Base-by-base conservation (phyloP, 2,797 vertebrate species). In the Glyptemys insculpta region DNA sequence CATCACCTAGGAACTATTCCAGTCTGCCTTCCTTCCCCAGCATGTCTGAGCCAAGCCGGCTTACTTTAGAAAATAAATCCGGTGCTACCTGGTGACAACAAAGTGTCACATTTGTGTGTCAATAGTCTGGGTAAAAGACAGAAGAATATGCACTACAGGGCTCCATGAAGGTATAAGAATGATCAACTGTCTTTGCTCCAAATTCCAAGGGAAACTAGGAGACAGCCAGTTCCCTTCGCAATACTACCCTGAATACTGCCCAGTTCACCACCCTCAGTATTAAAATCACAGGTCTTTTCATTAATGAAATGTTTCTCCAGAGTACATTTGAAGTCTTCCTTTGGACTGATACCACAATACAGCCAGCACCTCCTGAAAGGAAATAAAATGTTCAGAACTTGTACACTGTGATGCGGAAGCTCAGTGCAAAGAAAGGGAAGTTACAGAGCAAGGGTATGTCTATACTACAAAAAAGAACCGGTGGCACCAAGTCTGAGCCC, bases 281-380 rank as follows among this genome's bases (percentile, higher is more conserved):
- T 10, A 21, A 5, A 50, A 3, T 29, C 34, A 23, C 83, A 37
- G 18, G 34, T 11, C 18, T 37, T 68, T 37, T 34, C 9, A 62
- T 53, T 81, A 74, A 27, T 41, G 10, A 76, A 76, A 29, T 15
- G 23, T 47, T 76, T 44, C 41, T 47, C 41, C 3, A 27, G 18
- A 21, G 1, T 27, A 25, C 47, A 85, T 23, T 41, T 52, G 29
- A 78, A 79, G 34, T 72, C 56, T 4, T 59, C 56, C 15, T 57
- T 37, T 34, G 31, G 37, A 19, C 12, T 9, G 44, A 1, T 16
- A 34, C 0, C 0, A 0, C 6, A 89, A 80, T 6, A 89, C 11
- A 49, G 1, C 79, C 1, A 41, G 78, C 79, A 93, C 5, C 84
- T 1, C 8, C 31, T 34, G 53, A 54, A 72, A 84, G 41, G 79